These are phyloP conservation scores for Drosophila nikananu DNA, from an alignment of 1,140 invertebrate species.

Conservation along the genomic window DNA sequence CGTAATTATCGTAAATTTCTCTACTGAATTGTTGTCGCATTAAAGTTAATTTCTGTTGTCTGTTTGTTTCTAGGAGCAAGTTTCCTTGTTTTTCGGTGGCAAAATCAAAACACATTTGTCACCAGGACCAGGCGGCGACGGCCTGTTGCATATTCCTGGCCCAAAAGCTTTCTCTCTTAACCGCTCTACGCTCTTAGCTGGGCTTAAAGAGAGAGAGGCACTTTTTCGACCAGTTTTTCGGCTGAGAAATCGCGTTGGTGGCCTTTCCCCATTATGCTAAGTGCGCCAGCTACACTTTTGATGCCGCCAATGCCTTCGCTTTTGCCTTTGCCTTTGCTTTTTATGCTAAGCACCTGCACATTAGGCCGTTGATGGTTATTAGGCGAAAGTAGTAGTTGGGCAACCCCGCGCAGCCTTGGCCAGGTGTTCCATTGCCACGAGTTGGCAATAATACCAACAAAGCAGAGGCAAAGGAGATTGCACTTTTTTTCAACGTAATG, in stretches of 20 bases:
- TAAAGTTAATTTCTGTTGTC: conserved; percentile 77
- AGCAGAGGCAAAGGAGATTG: conserved; percentile 46
- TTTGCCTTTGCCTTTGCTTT: conserved; percentile 26
- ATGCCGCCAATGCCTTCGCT: conserved; percentile 43
- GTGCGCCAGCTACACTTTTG: conserved; percentile 62
- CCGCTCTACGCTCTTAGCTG: conserved; percentile 13
- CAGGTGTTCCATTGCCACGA: conserved; percentile 32
- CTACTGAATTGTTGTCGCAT: conserved; percentile 73
- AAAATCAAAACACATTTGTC: conserved; percentile 77
- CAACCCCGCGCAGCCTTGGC: conserved; percentile 30
- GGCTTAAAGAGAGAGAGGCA: conserved; percentile 30
- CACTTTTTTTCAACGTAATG: conserved; percentile 66
- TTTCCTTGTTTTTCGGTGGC: conserved; percentile 15
- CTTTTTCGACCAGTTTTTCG: conserved; percentile 69
- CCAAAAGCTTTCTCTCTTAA: conserved; percentile 56
- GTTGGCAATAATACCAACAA: conserved; percentile 21
- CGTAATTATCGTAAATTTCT: conserved; percentile 80
- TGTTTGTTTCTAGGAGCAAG: conserved; percentile 43
- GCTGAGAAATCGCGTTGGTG: conserved; percentile 14
- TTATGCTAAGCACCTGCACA: conserved; percentile 73
- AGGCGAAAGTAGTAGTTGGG: conserved; percentile 63
- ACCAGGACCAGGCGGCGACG: conserved; percentile 36
- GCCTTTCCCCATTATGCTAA: conserved; percentile 70
- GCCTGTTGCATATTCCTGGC: conserved; percentile 67
- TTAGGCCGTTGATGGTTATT: conserved; percentile 67